Conservation (phyloP, 1,140 invertebrate genomes). For the Sycobia sp. region DNA sequence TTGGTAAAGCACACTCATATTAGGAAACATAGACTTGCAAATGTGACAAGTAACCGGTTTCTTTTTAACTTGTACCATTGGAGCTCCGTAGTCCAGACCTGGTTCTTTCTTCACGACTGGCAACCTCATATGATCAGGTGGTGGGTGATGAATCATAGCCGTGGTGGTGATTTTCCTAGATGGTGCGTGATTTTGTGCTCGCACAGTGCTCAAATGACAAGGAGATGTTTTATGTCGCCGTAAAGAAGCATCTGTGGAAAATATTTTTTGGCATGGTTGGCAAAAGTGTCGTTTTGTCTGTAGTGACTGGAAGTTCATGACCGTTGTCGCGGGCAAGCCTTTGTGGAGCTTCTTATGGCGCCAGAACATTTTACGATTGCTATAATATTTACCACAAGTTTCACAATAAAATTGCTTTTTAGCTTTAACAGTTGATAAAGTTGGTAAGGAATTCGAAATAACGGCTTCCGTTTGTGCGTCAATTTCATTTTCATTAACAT, state of each 20-base stretch:
- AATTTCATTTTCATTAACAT: background rate
- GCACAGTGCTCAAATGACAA: background rate
- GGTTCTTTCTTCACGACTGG: constrained; percentile 22
- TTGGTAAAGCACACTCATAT: constrained; percentile 52
- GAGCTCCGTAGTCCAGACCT: background rate
- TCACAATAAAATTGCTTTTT: constrained; percentile 63
- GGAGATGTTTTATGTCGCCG: constrained; percentile 58
- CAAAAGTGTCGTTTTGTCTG: constrained; percentile 59
- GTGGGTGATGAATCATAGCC: constrained; percentile 11
- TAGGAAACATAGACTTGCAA: constrained; percentile 51
- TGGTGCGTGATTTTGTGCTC: background rate
- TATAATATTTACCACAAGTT: constrained; percentile 67
- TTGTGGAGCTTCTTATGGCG: constrained; percentile 63
- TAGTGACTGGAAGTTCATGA: constrained; percentile 40
- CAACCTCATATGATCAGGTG: background rate
- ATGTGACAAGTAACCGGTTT: constrained; percentile 52
- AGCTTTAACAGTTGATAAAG: background rate
- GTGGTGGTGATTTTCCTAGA: constrained; percentile 19
- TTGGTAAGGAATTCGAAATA: no score
- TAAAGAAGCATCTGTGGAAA: constrained; percentile 61
- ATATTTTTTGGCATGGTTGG: constrained; percentile 63
- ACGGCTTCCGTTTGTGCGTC: no score
- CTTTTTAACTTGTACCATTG: constrained; percentile 32
- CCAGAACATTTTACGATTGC: constrained; percentile 56
- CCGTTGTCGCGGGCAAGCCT: constrained; percentile 17